phyloP scores from a whole-genome alignment of 2,797 vertebrate species.

The Trachops cirrhosus region DNA sequence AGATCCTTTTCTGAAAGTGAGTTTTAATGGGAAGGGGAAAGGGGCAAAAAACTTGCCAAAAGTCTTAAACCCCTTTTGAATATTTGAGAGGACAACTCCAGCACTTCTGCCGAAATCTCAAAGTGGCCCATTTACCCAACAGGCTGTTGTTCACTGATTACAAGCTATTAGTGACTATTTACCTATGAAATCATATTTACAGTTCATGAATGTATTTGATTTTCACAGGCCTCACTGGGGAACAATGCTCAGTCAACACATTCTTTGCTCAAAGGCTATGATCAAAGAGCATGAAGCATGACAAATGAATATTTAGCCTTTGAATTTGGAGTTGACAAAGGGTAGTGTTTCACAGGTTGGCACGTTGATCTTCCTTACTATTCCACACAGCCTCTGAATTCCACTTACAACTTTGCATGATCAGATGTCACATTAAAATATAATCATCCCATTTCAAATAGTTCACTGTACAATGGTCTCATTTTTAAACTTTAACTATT shows the following conservation, averaged over 20 bases:
- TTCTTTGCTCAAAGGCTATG: slow-evolving; percentile 44
- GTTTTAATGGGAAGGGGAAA: background rate
- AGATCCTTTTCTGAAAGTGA: background rate
- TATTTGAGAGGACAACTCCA: background rate
- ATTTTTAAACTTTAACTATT: slow-evolving; percentile 1
- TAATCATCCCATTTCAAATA: background rate
- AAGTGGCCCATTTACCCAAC: slow-evolving; percentile 2
- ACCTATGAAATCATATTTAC: slow-evolving; percentile 57
- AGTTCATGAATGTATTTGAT: slow-evolving; percentile 59
- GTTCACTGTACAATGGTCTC: background rate
- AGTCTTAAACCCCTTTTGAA: background rate
- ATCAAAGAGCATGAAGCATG: slow-evolving; percentile 50
- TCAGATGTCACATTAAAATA: slow-evolving; percentile 41
- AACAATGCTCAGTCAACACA: slow-evolving; percentile 51
- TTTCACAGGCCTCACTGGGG: slow-evolving; percentile 37
- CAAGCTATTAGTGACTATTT: slow-evolving; percentile 60
- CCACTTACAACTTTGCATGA: background rate
- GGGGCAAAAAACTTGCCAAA: background rate
- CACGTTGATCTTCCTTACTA: background rate
- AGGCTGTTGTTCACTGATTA: background rate
- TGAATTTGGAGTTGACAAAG: background rate
- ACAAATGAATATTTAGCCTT: slow-evolving; percentile 57
- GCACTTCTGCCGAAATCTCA: slow-evolving; percentile 23
- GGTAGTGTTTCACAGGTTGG: slow-evolving; percentile 33
- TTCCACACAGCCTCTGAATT: background rate